Evolutionary conservation across 2,113 vertebrate species (phyloP).

Genomic region (Piliocolobus tephrosceles): DNA sequence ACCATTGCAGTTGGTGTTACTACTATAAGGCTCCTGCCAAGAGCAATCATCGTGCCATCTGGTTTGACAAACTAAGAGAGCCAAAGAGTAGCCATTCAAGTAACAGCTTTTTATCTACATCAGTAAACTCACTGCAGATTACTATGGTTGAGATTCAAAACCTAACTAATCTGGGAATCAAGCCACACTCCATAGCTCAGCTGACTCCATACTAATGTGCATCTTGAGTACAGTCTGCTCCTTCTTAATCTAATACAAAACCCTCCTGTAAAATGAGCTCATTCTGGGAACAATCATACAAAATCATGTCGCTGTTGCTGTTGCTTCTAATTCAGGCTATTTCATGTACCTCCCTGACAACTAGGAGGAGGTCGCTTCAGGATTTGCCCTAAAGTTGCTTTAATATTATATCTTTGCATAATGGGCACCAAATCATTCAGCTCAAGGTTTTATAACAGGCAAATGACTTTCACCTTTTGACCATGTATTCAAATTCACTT

Average conservation of each 20-base stretch:
- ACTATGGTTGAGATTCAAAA: slow-evolving; percentile 19
- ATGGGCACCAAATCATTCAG: slow-evolving; percentile 22
- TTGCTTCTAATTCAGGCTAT: background rate
- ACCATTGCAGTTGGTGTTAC: slow-evolving; percentile 54
- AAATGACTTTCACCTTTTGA: slow-evolving; percentile 65
- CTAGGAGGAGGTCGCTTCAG: background rate
- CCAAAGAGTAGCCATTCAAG: slow-evolving; percentile 70
- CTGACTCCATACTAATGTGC: slow-evolving; percentile 34
- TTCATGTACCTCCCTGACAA: background rate
- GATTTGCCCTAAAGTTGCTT: background rate
- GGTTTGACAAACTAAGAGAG: slow-evolving; percentile 60
- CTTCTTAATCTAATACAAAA: slow-evolving; percentile 65
- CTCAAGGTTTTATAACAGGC: slow-evolving; percentile 44
- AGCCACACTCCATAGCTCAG: slow-evolving; percentile 52
- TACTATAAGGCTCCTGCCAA: slow-evolving; percentile 63
- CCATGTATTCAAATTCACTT: slow-evolving; percentile 40
- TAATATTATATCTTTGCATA: background rate
- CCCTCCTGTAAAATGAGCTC: slow-evolving; percentile 19
- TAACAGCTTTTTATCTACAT: slow-evolving; percentile 61
- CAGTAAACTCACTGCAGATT: slow-evolving; percentile 58
- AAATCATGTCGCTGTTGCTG: background rate
- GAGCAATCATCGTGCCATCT: slow-evolving; percentile 64
- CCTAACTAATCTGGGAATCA: slow-evolving; percentile 51
- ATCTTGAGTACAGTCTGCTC: slow-evolving; percentile 46
- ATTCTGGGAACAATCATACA: slow-evolving; percentile 18